Evolutionary conservation across 23 tunicate genomes (phyloP), one percentile per base, ranked within the genome.

Genomic region (Aplidium turbinatum): DNA sequence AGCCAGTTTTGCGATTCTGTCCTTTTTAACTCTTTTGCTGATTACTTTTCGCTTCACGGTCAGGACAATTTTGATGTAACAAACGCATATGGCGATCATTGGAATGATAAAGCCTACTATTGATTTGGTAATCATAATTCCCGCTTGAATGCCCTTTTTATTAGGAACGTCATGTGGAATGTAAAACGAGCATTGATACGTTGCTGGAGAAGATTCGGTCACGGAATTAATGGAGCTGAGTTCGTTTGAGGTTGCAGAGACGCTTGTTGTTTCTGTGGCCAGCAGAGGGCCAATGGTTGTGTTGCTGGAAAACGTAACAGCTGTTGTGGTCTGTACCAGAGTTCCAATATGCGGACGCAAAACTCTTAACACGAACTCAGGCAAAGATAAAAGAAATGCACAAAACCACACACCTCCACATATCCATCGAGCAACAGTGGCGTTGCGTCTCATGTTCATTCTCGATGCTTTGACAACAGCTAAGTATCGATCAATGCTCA

Each of bases 391-490:
- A n/a, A n/a, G n/a, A n/a, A n/a, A n/a, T n/a, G n/a, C 63, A 0
- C 66, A 63, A 27, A 51, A 35, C 94, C 94, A 87, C 6, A 87
- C 62, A n/a, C 51, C 71, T 1, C 58, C 60, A 33, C 94, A 80
- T 18, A 80, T 70, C 57, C 70, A 63, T 16, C 86, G 69, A 4
- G 86, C 73, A 16, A 61, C 54, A 4, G 40, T 69, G 0, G 82
- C 29, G 47, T 45, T 80, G 19, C 86, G 68, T 1, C 66, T 24
- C 30, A 24, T 48, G 32, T 68, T 80, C 35, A 87, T 70, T 0
- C 82, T 40, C 4, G 94, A 76, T 29, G 96, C 87, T 23, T 88
- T 83, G 1, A 88, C 96, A 2, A 88, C 86, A 3, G 96, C 96
- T 33, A 76, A 68, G 77, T 77, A 90, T 30, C 97, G 56, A 51